Conservation (phyloP, 2,113 vertebrate species). For the Hippocampus guttulatus region DNA sequence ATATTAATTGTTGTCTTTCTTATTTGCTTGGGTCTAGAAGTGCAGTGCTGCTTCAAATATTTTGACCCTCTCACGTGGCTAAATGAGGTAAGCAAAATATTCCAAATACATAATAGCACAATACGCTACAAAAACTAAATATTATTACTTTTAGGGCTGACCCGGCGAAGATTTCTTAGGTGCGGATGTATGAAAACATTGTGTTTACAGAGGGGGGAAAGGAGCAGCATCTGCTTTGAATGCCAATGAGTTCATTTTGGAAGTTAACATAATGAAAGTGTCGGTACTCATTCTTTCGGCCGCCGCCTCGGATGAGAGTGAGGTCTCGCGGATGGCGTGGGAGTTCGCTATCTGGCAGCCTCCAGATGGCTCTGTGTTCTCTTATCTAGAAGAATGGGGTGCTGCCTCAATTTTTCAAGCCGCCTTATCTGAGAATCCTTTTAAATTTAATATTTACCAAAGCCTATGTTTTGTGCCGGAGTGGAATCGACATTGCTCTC, state of each 20-base stretch:
- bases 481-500: conserved; percentile 62
- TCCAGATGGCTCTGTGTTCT: conserved; percentile 78
- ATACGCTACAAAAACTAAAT: not conserved
- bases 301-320: conserved; percentile 69
- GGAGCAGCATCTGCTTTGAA: conserved; percentile 49
- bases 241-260: conserved; percentile 71
- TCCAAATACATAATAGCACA: not conserved
- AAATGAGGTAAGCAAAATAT: not conserved
- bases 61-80: not conserved
- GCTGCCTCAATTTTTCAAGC: conserved; percentile 79
- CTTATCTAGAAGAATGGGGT: conserved; percentile 81
- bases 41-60: not conserved
- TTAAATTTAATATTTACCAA: conserved; percentile 82
- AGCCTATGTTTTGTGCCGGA: conserved; percentile 73
- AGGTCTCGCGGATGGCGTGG: conserved; percentile 73
- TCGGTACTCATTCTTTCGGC: conserved; percentile 64
- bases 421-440: conserved; percentile 76
- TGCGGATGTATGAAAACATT: conserved; percentile 34
- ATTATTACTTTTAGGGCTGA: conserved; percentile 3
- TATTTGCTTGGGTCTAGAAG: not conserved
- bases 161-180: conserved; percentile 8
- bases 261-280: conserved; percentile 71
- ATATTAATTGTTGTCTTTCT: not conserved
- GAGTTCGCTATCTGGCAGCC: conserved; percentile 78
- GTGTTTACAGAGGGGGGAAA: conserved; percentile 56